Base-by-base conservation (phyloP, 2,888 invertebrate genomes). In the Lasioglossum zephyrum region DNA sequence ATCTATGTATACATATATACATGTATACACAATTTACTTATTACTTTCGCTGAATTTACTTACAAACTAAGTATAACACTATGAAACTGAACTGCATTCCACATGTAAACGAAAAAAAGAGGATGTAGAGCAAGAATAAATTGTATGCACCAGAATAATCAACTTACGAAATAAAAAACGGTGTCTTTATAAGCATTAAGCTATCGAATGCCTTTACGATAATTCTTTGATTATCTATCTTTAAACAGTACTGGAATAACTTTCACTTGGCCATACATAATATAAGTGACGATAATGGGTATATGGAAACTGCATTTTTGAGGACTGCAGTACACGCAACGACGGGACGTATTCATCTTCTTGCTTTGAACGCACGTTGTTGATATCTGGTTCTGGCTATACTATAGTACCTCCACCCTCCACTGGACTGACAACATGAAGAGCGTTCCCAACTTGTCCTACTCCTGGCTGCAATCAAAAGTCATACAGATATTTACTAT, bases 331-430 rank as follows among this genome's bases (percentile, higher is more conserved):
- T 69, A 82, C 78, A 81, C 85, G 87, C 86, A 85, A 87, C 81
- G 85, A 73, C 69, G 85, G 86, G 87, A 87, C 79, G 77, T 88
- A 88, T 87, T 80, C 82, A 84, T 84, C 85, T 79, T 82, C 82
- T 36, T 86, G 84, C 77, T 76, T 84, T 73, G 77, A 83, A 77
- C 79, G 57, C 79, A 44, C 53, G 39, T 86, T 79, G 76, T 86
- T 79, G 76, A 70, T 83, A 75, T 88, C 88, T 84, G 88, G 87
- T 86, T 91, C 90, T 89, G 88, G 94, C 93, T 94, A 94, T 92
- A 94, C 94, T 91, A 94, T 93, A 83, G 94, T 94, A 86, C 94
- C 94, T 84, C 93, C 93, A 78, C 92, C 92, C 91, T 94, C 94
- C 72, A 93, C 93, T 69, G 94, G 94, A 91, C 93, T 94, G 87